Base-by-base conservation (phyloP, 2,113 vertebrate species). In the Apaloderma vittatum region DNA sequence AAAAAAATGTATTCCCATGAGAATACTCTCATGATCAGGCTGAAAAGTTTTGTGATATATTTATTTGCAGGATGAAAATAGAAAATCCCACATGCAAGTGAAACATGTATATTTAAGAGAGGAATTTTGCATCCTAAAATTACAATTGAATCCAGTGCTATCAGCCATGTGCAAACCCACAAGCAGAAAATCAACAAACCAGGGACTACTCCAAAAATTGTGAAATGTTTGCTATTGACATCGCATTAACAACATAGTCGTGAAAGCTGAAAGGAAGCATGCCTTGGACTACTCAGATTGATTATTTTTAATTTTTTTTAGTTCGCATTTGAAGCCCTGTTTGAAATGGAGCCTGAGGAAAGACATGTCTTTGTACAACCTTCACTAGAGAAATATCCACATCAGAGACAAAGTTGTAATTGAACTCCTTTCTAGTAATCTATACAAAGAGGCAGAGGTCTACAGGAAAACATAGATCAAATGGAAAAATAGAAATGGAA, bases 401-500 rank as follows among this genome's bases (percentile, higher is more conserved):
- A 93, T 91, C 96, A 95, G 78, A 97, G 84, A 77, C 66, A 92
- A 94, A 94, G 93, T 4, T 65, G 90, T 94, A 94, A 93, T 88
- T 94, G 62, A 96, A 59, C 49, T 90, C 59, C 85, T 88, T 94
- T 86, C 78, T 83, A 62, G 63, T 88, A 93, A 96, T 90, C 92
- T 83, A 70, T 66, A 73, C 55, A 82, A 55, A 93, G 59, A 76
- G 59, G 48, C 78, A 95, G 81, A 92, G 78, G 74, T 88, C 85
- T 94, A 82, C 88, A 79, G 81, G 74, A 88, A 91, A 94, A 85
- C 75, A 70, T 8, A 88, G 94, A 96, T 95, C 93, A 94, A 96
- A 87, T 91, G 55, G n/a, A n/a, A n/a, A 77, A 57, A 94, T 76
- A 72, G 58, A 93, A 95, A 74, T 90, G 78, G 88, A 93, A 96